Evolutionary conservation across 2,113 vertebrate genomes (phyloP).

Genomic region (Spea multiplicata): DNA sequence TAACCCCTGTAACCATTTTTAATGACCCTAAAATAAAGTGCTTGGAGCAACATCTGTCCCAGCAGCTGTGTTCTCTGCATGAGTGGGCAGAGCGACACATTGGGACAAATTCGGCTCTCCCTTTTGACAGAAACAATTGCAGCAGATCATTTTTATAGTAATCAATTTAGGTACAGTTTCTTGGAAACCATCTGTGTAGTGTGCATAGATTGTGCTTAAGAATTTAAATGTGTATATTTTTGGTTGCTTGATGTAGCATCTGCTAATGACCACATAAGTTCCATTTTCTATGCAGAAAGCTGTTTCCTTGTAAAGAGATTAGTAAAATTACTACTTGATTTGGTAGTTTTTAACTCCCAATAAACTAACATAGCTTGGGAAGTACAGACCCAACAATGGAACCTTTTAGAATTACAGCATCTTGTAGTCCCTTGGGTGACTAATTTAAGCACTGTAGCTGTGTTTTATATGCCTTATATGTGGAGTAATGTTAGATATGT

Average conservation of each 20-base stretch:
- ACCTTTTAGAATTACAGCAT: background rate
- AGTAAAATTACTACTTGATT: constrained; percentile 74
- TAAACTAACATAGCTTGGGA: constrained; percentile 62
- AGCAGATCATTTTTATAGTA: constrained; percentile 98
- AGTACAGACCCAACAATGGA: constrained; percentile 30
- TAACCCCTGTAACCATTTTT: constrained; percentile 89
- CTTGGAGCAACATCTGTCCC: constrained; percentile 97
- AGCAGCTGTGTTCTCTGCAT: constrained; percentile 99
- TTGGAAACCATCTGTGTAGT: constrained; percentile 99
- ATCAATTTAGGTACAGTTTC: constrained; percentile 99
- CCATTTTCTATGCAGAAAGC: constrained; percentile 78
- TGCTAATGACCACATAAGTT: constrained; percentile 83
- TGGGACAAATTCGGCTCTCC: constrained; percentile 97
- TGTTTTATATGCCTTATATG: background rate
- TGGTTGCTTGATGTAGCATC: constrained; percentile 77
- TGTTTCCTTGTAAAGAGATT: constrained; percentile 76
- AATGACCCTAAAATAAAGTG: constrained; percentile 98
- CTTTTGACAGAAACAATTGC: constrained; percentile 98
- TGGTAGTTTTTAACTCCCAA: constrained; percentile 71
- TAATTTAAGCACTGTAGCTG: background rate
- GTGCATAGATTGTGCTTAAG: constrained; percentile 92
- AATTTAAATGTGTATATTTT: constrained; percentile 85
- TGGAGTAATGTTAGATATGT: background rate
- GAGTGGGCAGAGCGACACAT: constrained; percentile 97
- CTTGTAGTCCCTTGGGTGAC: too few species aligned